These are phyloP conservation scores for Onychostruthus taczanowskii DNA, from an alignment of 2,113 vertebrate genomes.

Conservation along the genomic window DNA sequence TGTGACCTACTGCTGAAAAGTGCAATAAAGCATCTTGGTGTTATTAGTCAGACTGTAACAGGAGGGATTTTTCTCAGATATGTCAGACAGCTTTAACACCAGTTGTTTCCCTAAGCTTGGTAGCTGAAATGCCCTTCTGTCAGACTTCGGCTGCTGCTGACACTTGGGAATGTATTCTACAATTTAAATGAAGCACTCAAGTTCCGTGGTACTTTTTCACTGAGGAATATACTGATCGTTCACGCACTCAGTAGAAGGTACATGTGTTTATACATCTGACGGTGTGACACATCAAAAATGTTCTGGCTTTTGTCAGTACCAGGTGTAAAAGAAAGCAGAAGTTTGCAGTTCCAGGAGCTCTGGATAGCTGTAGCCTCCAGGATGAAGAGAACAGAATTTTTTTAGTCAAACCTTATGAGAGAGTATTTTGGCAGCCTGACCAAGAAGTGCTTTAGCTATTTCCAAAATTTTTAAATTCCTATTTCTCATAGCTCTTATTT, in stretches of 20 bases:
- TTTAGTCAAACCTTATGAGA: neutral
- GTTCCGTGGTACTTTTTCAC: neutral
- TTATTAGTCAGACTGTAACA: neutral
- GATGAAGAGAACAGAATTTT: neutral
- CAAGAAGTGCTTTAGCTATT: neutral
- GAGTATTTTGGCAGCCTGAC: neutral
- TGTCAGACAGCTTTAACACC: constrained; percentile 19
- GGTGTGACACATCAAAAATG: neutral
- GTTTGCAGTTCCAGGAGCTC: neutral
- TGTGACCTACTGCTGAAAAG: constrained; percentile 8
- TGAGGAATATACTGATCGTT: neutral
- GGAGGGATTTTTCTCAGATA: constrained; percentile 10
- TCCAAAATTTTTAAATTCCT: neutral
- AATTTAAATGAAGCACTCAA: constrained; percentile 8
- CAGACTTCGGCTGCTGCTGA: neutral
- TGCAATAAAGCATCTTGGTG: neutral
- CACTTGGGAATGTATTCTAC: neutral
- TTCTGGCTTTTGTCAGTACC: neutral
- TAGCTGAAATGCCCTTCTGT: neutral
- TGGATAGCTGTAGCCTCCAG: neutral
- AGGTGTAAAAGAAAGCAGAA: neutral
- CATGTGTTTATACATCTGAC: neutral
- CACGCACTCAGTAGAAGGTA: neutral
- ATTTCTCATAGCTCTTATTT: neutral
- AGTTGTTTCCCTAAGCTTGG: neutral